Conservation (phyloP, 2,113 vertebrate species). For the Meleagris gallopavo region DNA sequence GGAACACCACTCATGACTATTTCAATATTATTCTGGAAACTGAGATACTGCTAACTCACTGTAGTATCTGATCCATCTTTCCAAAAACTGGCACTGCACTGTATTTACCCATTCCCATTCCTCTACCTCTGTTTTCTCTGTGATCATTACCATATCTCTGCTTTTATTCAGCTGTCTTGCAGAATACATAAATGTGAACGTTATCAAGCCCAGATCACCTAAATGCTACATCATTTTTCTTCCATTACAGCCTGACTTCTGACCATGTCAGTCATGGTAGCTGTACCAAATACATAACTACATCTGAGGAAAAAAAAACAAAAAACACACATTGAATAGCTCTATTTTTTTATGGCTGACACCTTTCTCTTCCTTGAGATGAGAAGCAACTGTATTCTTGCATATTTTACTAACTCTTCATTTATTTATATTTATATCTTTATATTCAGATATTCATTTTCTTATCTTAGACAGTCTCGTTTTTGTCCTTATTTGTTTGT, state of each 20-base stretch:
- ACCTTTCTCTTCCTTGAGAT: background rate
- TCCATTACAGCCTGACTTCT: background rate
- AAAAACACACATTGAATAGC: background rate
- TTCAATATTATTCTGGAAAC: background rate
- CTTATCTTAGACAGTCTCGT: background rate
- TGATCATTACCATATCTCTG: background rate
- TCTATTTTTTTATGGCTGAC: background rate
- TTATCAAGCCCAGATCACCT: background rate
- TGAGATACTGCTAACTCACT: background rate
- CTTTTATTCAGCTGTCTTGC: background rate
- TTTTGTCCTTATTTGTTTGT: background rate
- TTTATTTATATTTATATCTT: background rate
- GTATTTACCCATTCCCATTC: background rate
- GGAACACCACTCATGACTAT: background rate
- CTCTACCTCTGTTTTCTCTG: background rate
- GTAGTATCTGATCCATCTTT: background rate
- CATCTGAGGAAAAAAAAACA: background rate
- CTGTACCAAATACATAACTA: background rate
- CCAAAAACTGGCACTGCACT: background rate
- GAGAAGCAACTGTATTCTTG: background rate
- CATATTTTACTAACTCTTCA: background rate
- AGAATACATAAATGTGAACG: fast-evolving
- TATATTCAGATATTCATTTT: background rate
- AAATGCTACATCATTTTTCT: background rate
- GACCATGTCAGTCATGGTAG: background rate